phyloP scores from a whole-genome alignment of 64 coral and sea anemone genomes.

The Anthopleura sola region DNA sequence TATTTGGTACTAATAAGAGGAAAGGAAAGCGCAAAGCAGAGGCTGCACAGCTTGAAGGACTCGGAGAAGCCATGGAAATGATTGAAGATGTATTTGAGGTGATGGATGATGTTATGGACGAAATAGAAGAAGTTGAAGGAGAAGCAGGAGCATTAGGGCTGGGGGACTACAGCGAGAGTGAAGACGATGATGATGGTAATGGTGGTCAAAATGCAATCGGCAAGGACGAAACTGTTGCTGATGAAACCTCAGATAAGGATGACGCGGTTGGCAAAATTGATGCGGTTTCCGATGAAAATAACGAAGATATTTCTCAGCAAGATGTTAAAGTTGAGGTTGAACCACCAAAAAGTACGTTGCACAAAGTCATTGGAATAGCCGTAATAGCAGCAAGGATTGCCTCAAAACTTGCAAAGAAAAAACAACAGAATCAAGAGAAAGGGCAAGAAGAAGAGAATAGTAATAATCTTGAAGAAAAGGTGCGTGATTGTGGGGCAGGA shows the following conservation, averaged over 20 bases:
- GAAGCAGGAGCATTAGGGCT: constrained; percentile 1
- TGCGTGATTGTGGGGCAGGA: neutral
- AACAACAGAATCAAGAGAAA: neutral
- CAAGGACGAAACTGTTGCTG: neutral
- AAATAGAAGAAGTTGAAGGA: constrained; percentile 50
- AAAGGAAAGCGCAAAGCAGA: constrained; percentile 73
- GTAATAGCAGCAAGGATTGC: constrained; percentile 38
- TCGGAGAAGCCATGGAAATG: constrained; percentile 75
- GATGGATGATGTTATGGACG: constrained; percentile 85
- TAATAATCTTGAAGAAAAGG: neutral
- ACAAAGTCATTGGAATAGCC: constrained; percentile 39
- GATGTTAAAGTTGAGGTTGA: neutral
- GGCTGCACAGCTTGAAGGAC: constrained; percentile 47
- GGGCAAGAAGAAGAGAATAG: neutral
- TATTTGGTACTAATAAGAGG: constrained; percentile 85
- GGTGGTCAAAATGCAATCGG: neutral
- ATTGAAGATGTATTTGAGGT: constrained; percentile 83
- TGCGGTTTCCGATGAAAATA: neutral
- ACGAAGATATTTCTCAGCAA: neutral
- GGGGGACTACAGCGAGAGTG: constrained; percentile 36
- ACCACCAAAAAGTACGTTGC: neutral
- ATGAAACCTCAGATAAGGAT: neutral
- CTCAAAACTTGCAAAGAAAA: constrained; percentile 9
- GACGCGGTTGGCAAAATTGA: neutral
- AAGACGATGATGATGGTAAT: constrained; percentile 6